Conservation (phyloP, 2,113 vertebrate genomes). For the Eubucco bourcierii region DNA sequence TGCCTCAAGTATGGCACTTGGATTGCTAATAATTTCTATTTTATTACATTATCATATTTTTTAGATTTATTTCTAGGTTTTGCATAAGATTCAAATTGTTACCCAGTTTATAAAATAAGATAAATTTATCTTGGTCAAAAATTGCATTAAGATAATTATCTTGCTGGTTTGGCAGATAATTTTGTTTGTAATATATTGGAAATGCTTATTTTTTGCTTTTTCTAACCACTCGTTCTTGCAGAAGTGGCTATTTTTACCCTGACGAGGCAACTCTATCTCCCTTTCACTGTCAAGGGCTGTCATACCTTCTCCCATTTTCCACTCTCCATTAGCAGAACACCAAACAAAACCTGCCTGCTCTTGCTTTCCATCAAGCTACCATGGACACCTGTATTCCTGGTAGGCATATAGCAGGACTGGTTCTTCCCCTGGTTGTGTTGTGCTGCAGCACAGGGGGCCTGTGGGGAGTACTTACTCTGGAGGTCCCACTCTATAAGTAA, state of each 20-base stretch:
- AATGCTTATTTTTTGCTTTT: conserved; percentile 64
- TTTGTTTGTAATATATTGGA: conserved; percentile 66
- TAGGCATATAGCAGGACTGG: background rate
- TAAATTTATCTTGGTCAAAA: conserved; percentile 73
- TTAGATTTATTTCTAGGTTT: conserved; percentile 73
- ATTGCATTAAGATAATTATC: conserved; percentile 72
- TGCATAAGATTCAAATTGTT: conserved; percentile 72
- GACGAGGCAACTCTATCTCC: background rate
- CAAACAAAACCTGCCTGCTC: background rate
- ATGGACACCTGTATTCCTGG: background rate
- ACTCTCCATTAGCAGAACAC: background rate
- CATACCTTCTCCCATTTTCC: background rate
- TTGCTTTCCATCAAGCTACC: background rate
- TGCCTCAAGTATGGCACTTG: conserved; percentile 60
- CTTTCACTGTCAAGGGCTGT: background rate
- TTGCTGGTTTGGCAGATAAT: conserved; percentile 71
- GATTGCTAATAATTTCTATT: conserved; percentile 67
- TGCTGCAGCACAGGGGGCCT: background rate
- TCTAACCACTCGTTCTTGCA: conserved; percentile 18
- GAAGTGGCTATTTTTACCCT: background rate
- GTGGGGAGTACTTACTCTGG: background rate
- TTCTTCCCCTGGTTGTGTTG: accelerated
- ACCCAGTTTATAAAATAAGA: conserved; percentile 65
- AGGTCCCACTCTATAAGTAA: background rate
- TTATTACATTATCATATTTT: conserved; percentile 76